Conservation (phyloP, 2,113 vertebrate species). For the Centropristis striata region DNA sequence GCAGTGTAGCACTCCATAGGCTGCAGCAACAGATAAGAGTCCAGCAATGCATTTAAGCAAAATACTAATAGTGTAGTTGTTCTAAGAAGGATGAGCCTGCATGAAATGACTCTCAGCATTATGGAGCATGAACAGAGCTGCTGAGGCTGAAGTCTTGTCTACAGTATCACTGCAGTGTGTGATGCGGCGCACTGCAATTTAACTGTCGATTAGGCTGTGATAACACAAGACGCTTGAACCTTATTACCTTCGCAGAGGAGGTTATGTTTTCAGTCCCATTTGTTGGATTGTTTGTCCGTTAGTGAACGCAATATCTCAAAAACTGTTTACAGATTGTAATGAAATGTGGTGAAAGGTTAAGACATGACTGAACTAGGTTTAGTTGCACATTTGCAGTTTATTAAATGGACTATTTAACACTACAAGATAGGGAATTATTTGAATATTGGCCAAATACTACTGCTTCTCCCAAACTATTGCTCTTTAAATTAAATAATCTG, state of each 20-base stretch:
- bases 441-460: neutral
- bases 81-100: slow-evolving; percentile 58
- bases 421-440: neutral
- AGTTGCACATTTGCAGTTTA: neutral
- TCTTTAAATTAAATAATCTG: slow-evolving; percentile 7
- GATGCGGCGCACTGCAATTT: slow-evolving; percentile 67
- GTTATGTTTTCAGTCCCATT: slow-evolving; percentile 38
- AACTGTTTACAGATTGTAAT: slow-evolving; percentile 5
- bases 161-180: slow-evolving; percentile 68
- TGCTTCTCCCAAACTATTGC: neutral
- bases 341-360: slow-evolving; percentile 27
- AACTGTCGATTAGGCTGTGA: slow-evolving; percentile 73
- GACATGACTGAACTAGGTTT: neutral
- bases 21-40: slow-evolving; percentile 51
- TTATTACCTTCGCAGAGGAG: slow-evolving; percentile 45
- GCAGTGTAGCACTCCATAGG: slow-evolving; percentile 25
- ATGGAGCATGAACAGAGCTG: slow-evolving; percentile 64
- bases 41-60: slow-evolving; percentile 44
- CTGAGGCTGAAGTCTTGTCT: slow-evolving; percentile 66
- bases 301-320: neutral
- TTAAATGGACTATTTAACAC: slow-evolving; percentile 20
- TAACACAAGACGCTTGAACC: slow-evolving; percentile 48
- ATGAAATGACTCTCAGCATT: slow-evolving; percentile 62
- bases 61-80: slow-evolving; percentile 57
- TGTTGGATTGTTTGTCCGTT: slow-evolving; percentile 46